phyloP scores from a whole-genome alignment of 2,797 vertebrate species.

The Rhinoraja longicauda region DNA sequence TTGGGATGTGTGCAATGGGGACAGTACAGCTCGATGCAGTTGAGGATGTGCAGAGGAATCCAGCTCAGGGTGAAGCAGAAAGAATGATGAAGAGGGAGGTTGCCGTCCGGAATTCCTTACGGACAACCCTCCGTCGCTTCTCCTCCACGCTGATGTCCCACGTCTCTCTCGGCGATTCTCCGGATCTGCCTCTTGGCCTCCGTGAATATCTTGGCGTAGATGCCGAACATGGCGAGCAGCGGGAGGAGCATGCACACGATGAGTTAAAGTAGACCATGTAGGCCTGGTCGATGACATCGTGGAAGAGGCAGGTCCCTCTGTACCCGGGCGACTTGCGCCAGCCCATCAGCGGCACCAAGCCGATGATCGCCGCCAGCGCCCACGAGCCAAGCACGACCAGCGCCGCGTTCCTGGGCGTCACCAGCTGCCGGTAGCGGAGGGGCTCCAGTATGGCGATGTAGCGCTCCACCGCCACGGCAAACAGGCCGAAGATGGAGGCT shows the following conservation, averaged over 20 bases:
- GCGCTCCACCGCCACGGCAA: constrained; percentile 45
- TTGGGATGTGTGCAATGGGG: constrained; percentile 40
- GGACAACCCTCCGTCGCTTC: constrained; percentile 38
- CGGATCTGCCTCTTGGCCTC: constrained; percentile 46
- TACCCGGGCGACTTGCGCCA: constrained; percentile 42
- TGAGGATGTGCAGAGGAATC: constrained; percentile 45
- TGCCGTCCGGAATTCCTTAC: constrained; percentile 44
- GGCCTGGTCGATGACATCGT: constrained; percentile 40
- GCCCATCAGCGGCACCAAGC: constrained; percentile 46
- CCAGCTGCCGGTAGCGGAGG: constrained; percentile 42
- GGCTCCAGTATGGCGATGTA: constrained; percentile 48
- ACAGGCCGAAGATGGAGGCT: constrained; percentile 46
- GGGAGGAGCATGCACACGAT: constrained; percentile 45
- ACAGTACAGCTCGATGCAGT: constrained; percentile 42
- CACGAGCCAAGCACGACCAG: constrained; percentile 42
- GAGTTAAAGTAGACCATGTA: constrained; percentile 49
- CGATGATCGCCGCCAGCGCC: constrained; percentile 39
- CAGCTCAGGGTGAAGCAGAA: constrained; percentile 46
- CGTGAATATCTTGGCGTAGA: constrained; percentile 47
- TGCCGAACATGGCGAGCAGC: constrained; percentile 41
- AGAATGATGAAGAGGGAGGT: constrained; percentile 46
- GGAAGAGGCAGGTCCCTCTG: constrained; percentile 41
- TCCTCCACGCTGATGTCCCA: constrained; percentile 41
- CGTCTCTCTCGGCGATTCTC: constrained; percentile 44
- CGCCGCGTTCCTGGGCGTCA: constrained; percentile 42